These are phyloP conservation scores for Sarotherodon lohbergeri DNA, from an alignment of 2,113 vertebrate species.

Conservation along the genomic window DNA sequence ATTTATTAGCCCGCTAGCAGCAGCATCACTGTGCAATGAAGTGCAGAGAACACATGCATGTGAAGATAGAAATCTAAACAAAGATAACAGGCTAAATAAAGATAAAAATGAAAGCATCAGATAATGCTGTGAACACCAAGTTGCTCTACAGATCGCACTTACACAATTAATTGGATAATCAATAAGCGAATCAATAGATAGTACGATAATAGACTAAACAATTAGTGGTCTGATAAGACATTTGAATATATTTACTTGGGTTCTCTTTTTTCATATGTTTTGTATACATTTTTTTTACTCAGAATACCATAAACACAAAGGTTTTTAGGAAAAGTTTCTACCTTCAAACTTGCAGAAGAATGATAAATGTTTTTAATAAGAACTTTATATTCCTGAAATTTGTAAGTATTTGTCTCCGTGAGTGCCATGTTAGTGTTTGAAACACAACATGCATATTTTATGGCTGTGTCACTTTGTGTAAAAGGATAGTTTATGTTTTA, in stretches of 20 bases:
- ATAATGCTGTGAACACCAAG: neutral
- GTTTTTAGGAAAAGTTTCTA: neutral
- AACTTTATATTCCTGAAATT: neutral
- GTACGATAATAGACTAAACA: neutral
- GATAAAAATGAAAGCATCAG: neutral
- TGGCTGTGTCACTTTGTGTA: neutral
- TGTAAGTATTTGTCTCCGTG: neutral
- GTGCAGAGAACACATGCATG: neutral
- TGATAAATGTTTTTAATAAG: neutral
- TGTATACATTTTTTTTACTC: neutral
- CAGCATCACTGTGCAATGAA: neutral
- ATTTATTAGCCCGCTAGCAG: neutral
- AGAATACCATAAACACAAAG: neutral
- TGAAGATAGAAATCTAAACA: neutral
- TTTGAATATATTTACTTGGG: neutral
- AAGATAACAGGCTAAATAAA: neutral
- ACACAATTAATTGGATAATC: neutral
- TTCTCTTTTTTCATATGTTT: neutral
- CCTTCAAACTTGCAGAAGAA: neutral
- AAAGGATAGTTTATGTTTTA: neutral
- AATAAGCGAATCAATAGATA: neutral
- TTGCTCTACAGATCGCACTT: neutral
- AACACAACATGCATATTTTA: neutral
- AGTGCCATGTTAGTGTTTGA: neutral
- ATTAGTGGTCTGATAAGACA: neutral